Evolutionary conservation across 2,113 vertebrate species (phyloP).

Genomic region (Cairina moschata): DNA sequence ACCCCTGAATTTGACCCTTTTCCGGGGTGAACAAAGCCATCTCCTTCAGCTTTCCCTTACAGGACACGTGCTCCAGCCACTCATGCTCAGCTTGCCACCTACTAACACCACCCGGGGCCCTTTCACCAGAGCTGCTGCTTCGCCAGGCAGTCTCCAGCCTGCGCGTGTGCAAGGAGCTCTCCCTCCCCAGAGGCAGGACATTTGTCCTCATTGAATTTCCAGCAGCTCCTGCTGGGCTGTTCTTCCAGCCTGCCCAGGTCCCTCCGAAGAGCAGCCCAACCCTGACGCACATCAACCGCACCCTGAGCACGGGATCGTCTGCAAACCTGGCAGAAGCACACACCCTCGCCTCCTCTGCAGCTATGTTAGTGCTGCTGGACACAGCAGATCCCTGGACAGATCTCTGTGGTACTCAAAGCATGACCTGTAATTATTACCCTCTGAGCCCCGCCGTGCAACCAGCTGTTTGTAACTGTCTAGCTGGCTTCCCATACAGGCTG

Average conservation of each 20-base stretch:
- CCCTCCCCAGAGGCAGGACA: neutral
- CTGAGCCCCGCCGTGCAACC: neutral
- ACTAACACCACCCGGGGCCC: neutral
- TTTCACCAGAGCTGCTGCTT: neutral
- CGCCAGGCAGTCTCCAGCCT: neutral
- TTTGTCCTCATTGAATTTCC: neutral
- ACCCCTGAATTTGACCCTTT: neutral
- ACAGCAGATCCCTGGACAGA: neutral
- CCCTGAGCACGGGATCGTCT: neutral
- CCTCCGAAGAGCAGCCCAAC: neutral
- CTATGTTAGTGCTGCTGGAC: neutral
- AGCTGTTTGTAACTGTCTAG: neutral
- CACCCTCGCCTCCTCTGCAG: rapidly evolving
- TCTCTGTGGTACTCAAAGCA: neutral
- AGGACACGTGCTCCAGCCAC: neutral
- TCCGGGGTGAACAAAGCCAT: neutral
- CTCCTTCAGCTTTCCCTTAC: neutral
- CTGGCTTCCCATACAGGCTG: neutral
- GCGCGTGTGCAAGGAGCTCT: neutral
- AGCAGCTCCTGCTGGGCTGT: neutral
- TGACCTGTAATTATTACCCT: rapidly evolving
- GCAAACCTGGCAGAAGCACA: neutral
- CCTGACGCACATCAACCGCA: neutral
- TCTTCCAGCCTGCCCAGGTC: neutral
- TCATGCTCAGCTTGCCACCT: neutral